Percentiles rank a stretch among this genome's conserved stretches.
These are phyloP conservation scores for Gymnopithys bicolor DNA, from an alignment of 2,797 vertebrate genomes.

Conservation along the genomic window DNA sequence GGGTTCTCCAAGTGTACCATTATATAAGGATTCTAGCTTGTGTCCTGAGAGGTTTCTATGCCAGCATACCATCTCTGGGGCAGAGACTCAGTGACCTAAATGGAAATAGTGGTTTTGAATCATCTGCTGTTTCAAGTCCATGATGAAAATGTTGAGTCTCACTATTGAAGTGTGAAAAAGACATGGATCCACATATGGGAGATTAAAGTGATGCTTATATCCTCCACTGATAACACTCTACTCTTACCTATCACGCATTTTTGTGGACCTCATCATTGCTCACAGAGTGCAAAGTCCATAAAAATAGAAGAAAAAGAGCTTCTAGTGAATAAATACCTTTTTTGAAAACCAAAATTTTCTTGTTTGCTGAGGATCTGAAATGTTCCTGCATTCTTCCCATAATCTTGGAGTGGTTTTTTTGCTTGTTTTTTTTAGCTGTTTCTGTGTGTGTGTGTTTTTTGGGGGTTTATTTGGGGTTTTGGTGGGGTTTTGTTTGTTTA, in stretches of 20 bases:
- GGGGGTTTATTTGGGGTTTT: too few species aligned
- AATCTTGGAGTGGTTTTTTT: background rate
- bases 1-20: background rate
- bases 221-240: background rate
- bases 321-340: background rate
- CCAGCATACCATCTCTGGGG: background rate
- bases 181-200: background rate
- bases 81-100: background rate
- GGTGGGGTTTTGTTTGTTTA: background rate
- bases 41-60: background rate
- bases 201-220: background rate
- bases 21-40: background rate
- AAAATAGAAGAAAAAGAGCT: background rate
- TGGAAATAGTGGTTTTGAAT: background rate
- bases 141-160: background rate
- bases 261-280: background rate
- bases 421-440: background rate
- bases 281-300: background rate
- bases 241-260: background rate
- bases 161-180: background rate
- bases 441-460: too few species aligned
- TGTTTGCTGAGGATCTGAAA: background rate
- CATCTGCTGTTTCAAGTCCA: background rate
- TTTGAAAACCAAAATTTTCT: background rate
- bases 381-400: background rate